Evolutionary conservation across 2,797 vertebrate species (phyloP).

Genomic region (Centroberyx gerrardi): DNA sequence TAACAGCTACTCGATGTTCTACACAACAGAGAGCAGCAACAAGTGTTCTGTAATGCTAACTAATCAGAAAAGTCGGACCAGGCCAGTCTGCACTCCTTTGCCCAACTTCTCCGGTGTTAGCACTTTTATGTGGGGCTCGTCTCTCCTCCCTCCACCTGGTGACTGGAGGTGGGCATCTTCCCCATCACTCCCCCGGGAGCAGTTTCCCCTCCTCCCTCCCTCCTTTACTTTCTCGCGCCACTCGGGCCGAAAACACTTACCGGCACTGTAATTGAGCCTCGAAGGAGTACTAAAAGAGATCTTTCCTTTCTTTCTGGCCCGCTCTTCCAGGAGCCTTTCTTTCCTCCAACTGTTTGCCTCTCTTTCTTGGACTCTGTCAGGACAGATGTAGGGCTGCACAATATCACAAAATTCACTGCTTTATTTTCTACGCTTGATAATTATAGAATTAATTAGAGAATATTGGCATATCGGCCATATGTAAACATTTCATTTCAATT

Average conservation of each 20-base stretch:
- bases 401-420: too few species aligned
- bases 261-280: conserved; percentile 73
- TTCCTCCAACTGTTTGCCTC: conserved; percentile 38
- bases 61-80: conserved; percentile 24
- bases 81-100: background rate
- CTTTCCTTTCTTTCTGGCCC: conserved; percentile 46
- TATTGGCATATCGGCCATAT: too few species aligned
- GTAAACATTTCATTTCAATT: too few species aligned
- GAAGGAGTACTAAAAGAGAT: conserved; percentile 61
- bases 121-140: conserved; percentile 34
- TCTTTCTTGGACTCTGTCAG: conserved; percentile 1
- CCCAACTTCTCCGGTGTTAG: conserved; percentile 8
- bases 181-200: conserved; percentile 54
- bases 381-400: background rate
- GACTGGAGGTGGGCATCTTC: conserved; percentile 54
- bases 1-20: background rate
- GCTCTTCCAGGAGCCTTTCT: conserved; percentile 45
- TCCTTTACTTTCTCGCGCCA: conserved; percentile 40
- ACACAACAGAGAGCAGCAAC: background rate
- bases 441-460: too few species aligned
- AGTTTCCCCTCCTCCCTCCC: conserved; percentile 49
- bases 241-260: conserved; percentile 68
- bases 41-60: conserved; percentile 28
- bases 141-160: conserved; percentile 44
- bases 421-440: too few species aligned